phyloP scores from a whole-genome alignment of 2,113 vertebrate genomes.

The Ranitomeya imitator region DNA sequence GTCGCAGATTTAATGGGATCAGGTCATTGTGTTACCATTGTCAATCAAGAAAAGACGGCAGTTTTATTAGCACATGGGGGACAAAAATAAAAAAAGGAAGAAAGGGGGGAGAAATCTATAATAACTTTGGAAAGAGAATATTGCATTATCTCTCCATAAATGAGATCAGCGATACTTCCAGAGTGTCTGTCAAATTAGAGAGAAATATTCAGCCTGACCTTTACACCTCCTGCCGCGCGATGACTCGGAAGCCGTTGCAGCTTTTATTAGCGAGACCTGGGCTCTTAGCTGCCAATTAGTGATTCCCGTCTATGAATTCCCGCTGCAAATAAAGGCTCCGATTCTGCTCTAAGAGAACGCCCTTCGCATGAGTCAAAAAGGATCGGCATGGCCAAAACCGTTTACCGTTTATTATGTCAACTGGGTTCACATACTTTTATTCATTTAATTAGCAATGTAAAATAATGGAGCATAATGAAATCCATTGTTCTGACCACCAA shows the following conservation, averaged over 20 bases:
- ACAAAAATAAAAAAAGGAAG: background rate
- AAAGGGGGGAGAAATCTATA: background rate
- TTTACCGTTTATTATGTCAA: background rate
- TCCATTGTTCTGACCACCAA: background rate
- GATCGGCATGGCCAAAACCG: background rate
- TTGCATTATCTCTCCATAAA: constrained; percentile 76
- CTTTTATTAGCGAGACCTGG: constrained; percentile 65
- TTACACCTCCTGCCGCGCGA: constrained; percentile 66
- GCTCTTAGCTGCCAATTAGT: constrained; percentile 71
- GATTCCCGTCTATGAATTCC: background rate
- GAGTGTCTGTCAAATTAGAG: constrained; percentile 77
- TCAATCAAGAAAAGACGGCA: constrained; percentile 16
- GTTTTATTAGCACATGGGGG: background rate
- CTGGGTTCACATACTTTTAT: background rate
- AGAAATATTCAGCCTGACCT: constrained; percentile 78
- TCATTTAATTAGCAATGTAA: background rate
- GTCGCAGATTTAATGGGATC: constrained; percentile 29
- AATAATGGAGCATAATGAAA: background rate
- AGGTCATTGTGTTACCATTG: background rate
- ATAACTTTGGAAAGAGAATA: constrained; percentile 46
- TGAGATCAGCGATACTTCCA: constrained; percentile 70
- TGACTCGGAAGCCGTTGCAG: constrained; percentile 62
- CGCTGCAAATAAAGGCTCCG: background rate
- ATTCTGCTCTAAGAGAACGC: background rate
- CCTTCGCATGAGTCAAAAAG: background rate